Conservation (phyloP, 2,113 vertebrate genomes). For the Gorsachius goisagi region DNA sequence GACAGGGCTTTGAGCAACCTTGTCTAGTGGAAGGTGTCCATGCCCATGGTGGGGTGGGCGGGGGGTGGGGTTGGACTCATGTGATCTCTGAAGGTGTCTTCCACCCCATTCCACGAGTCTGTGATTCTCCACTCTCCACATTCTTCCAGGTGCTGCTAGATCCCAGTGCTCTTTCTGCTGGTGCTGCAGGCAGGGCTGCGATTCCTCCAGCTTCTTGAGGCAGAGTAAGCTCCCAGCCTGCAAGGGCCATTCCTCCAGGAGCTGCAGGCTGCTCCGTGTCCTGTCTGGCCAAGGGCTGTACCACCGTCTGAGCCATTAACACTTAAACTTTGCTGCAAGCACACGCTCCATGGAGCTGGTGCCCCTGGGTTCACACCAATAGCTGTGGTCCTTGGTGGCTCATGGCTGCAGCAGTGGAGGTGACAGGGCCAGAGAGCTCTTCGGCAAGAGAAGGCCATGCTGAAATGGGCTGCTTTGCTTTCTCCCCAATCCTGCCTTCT, state of each 20-base stretch:
- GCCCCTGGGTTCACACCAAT: not conserved
- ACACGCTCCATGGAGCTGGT: not conserved
- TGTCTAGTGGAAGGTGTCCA: not conserved
- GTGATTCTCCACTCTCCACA: not conserved
- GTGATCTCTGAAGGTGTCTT: not conserved
- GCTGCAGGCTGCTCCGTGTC: not conserved
- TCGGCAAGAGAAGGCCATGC: not conserved
- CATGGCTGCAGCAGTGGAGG: not conserved
- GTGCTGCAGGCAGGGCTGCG: too few relatives aligned
- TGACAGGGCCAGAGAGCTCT: not conserved
- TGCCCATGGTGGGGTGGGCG: too few relatives aligned
- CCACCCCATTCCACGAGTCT: too few relatives aligned
- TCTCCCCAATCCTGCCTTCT: not conserved
- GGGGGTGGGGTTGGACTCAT: not conserved
- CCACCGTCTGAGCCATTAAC: not conserved
- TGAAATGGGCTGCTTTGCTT: not conserved
- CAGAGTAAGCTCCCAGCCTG: not conserved
- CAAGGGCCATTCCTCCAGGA: not conserved
- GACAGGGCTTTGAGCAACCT: not conserved
- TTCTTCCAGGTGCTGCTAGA: not conserved
- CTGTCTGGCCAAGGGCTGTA: not conserved
- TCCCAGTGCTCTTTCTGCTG: not conserved
- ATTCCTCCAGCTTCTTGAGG: not conserved
- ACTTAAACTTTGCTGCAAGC: not conserved
- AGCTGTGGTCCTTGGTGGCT: not conserved